A percentile compares a stretch with the other conserved stretches of the same genome.
These are phyloP conservation scores for Acinonyx jubatus DNA, from an alignment of 2,113 vertebrate species.

Conservation along the genomic window DNA sequence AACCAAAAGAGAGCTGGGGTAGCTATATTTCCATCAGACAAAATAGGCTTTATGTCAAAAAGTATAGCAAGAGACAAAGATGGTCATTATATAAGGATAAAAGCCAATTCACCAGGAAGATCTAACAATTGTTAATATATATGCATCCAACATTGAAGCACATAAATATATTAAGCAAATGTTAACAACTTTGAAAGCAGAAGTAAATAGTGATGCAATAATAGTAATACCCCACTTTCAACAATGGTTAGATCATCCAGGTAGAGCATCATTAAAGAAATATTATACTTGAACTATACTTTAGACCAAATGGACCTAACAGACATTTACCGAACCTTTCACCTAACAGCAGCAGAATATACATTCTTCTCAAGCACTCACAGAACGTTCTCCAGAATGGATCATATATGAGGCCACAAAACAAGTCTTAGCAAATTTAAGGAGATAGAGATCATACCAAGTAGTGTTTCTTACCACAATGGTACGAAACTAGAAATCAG, in stretches of 20 bases:
- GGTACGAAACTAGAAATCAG: background rate
- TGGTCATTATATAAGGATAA: background rate
- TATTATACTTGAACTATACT: background rate
- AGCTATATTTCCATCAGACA: background rate
- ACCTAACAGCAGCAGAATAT: background rate
- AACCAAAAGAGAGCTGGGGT: background rate
- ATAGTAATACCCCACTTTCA: background rate
- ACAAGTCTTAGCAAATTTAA: background rate
- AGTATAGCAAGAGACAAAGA: background rate
- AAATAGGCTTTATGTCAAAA: background rate
- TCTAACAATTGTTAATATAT: background rate
- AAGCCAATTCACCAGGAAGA: background rate
- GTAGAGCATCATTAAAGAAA: background rate
- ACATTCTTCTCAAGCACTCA: background rate
- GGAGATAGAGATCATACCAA: background rate
- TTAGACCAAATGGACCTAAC: background rate
- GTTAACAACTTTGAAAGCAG: background rate
- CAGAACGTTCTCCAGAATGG: background rate
- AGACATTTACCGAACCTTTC: background rate
- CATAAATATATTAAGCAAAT: background rate
- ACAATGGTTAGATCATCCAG: background rate
- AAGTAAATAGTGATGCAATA: background rate
- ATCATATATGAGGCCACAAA: background rate
- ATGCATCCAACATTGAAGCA: background rate
- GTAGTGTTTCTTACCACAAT: background rate